phyloP scores from a whole-genome alignment of 2,113 vertebrate genomes.

The Crotalus viridis region DNA sequence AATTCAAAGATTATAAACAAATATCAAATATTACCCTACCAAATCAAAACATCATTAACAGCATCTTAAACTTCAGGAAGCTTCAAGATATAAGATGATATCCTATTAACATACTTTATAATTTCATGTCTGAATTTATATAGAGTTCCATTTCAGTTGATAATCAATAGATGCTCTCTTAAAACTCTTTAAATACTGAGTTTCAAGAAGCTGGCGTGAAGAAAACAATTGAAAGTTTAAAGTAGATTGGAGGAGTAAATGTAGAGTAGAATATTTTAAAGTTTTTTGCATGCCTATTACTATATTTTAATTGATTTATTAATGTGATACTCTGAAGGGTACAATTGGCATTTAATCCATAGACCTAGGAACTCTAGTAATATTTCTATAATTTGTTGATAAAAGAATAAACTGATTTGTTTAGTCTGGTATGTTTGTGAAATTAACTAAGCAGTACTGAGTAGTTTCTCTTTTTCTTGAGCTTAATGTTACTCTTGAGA shows the following conservation, averaged over 20 bases:
- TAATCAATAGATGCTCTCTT: slow-evolving; percentile 27
- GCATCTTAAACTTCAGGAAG: neutral
- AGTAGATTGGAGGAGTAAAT: slow-evolving; percentile 42
- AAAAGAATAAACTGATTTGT: slow-evolving; percentile 41
- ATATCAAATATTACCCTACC: neutral
- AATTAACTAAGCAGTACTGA: slow-evolving; percentile 20
- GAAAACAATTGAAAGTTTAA: slow-evolving; percentile 30
- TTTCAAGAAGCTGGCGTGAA: slow-evolving; percentile 45
- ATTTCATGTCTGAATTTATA: slow-evolving; percentile 28
- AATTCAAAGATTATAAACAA: neutral
- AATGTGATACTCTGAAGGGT: slow-evolving; percentile 46
- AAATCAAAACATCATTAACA: neutral
- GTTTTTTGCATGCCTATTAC: slow-evolving; percentile 46
- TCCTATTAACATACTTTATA: slow-evolving; percentile 57
- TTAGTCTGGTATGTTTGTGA: slow-evolving; percentile 18
- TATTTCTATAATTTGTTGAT: slow-evolving; percentile 46
- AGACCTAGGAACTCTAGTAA: slow-evolving; percentile 27
- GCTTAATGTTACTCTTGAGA: slow-evolving; percentile 23
- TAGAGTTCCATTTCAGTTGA: slow-evolving; percentile 34
- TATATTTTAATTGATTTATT: slow-evolving; percentile 36
- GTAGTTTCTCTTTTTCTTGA: neutral
- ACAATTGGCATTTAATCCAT: slow-evolving; percentile 45
- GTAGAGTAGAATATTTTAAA: slow-evolving; percentile 41
- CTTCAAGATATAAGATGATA: slow-evolving; percentile 50
- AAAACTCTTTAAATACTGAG: slow-evolving; percentile 25